Conservation (phyloP, 2,888 invertebrate species). For the Lypha dubia region DNA sequence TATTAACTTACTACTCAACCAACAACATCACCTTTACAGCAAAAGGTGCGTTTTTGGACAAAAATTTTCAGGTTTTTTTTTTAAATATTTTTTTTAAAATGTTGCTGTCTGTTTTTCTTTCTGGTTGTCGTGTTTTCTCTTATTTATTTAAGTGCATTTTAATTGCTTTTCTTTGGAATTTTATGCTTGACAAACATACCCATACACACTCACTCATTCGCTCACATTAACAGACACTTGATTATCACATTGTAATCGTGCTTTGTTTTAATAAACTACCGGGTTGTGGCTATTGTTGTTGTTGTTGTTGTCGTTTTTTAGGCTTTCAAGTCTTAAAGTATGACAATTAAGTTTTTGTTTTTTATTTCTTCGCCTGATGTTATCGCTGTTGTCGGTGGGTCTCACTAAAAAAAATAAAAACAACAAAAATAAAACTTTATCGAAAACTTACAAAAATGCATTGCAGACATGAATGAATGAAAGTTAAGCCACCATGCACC, state of each 20-base stretch:
- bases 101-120: conserved; percentile 49
- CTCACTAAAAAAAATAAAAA: conserved; percentile 22
- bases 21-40: conserved; percentile 33
- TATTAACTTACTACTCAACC: conserved; percentile 22
- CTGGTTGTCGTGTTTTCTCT: conserved; percentile 60
- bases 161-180: conserved; percentile 70
- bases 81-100: conserved; percentile 8
- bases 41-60: conserved; percentile 66
- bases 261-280: conserved; percentile 70
- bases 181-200: conserved; percentile 60
- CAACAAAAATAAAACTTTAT: neutral
- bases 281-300: conserved; percentile 44
- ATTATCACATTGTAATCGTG: conserved; percentile 68
- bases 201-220: conserved; percentile 11
- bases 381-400: conserved; percentile 50
- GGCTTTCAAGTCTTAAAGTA: conserved; percentile 51
- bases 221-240: conserved; percentile 55
- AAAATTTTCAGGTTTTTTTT: conserved; percentile 49
- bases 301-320: conserved; percentile 22
- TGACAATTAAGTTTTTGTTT: conserved; percentile 59
- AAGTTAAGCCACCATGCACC: conserved; percentile 63
- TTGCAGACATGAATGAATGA: conserved; percentile 68
- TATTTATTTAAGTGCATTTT: conserved; percentile 71
- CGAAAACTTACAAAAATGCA: conserved; percentile 53
- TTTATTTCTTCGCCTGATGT: conserved; percentile 4